Evolutionary conservation across 2,113 vertebrate genomes (phyloP).

Genomic region (Cygnus buccinator): DNA sequence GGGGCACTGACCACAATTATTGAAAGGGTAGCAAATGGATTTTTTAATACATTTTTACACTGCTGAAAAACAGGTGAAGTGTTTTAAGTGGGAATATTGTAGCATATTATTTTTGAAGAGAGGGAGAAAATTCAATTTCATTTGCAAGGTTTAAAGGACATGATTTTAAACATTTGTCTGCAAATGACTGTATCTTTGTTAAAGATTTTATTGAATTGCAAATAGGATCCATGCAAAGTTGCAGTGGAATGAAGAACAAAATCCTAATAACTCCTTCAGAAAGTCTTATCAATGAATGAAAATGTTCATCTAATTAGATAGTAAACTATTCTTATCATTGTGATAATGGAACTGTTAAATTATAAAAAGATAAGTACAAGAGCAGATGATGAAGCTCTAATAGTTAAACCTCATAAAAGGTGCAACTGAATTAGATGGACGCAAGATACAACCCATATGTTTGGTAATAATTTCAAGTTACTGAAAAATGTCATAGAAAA

Average conservation of each 20-base stretch:
- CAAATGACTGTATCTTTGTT: not conserved
- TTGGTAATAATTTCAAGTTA: not conserved
- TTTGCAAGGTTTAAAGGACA: slow-evolving; percentile 20
- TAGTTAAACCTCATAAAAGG: not conserved
- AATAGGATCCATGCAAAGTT: slow-evolving; percentile 2
- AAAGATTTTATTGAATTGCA: not conserved
- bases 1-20: not conserved
- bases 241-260: not conserved
- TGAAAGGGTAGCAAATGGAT: not conserved
- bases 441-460: not conserved
- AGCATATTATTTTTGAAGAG: slow-evolving; percentile 43
- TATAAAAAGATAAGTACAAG: slow-evolving; percentile 69
- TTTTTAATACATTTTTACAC: slow-evolving; percentile 11
- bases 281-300: slow-evolving; percentile 60
- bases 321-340: slow-evolving; percentile 71
- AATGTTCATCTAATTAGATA: slow-evolving; percentile 51
- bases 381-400: slow-evolving; percentile 60
- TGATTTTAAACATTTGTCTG: not conserved
- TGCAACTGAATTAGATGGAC: not conserved
- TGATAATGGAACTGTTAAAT: slow-evolving; percentile 54
- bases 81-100: slow-evolving; percentile 11
- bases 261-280: slow-evolving; percentile 67
- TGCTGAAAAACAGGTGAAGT: not conserved
- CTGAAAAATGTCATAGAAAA: not conserved
- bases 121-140: slow-evolving; percentile 3